A percentile compares a stretch with the other conserved stretches of the same genome.
Conservation (phyloP, 2,888 invertebrate species). For the Graphium colonna region DNA sequence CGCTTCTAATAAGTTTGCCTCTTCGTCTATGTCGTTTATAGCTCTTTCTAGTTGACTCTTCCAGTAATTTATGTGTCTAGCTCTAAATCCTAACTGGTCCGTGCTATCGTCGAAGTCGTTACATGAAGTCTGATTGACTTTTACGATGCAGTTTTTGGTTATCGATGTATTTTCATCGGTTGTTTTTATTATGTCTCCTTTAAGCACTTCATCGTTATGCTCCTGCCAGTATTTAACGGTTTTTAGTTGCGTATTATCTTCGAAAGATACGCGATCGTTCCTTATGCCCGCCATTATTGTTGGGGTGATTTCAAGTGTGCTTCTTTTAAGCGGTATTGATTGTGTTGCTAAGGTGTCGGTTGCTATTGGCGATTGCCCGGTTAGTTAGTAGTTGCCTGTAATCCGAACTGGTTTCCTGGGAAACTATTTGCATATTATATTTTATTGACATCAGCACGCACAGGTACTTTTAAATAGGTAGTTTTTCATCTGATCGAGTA, state of each 20-base stretch:
- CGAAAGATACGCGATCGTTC: constrained; percentile 61
- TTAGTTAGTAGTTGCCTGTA: too few species aligned
- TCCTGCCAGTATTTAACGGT: constrained; percentile 61
- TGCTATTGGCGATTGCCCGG: constrained; percentile 5
- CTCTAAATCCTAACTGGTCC: constrained; percentile 59
- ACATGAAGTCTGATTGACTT: constrained; percentile 68
- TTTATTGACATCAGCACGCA: too few species aligned
- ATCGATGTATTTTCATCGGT: constrained; percentile 64
- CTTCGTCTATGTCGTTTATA: constrained; percentile 63
- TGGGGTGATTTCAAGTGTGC: not conserved
- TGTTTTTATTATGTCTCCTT: constrained; percentile 64
- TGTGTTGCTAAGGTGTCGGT: constrained; percentile 1
- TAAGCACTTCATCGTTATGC: constrained; percentile 57
- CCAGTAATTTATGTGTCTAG: constrained; percentile 71
- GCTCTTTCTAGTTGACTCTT: constrained; percentile 66
- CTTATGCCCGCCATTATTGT: too few species aligned
- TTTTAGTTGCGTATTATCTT: constrained; percentile 50
- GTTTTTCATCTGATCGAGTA: too few species aligned
- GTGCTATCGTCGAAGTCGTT: constrained; percentile 64
- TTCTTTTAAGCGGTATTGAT: not conserved
- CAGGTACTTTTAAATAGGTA: too few species aligned
- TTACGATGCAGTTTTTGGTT: constrained; percentile 68
- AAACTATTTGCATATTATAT: too few species aligned
- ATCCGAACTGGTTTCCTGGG: too few species aligned
- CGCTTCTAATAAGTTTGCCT: constrained; percentile 57